Percentiles rank a stretch among this genome's conserved stretches.
phyloP scores from a whole-genome alignment of 2,797 vertebrate species.

The Pitangus sulphuratus region DNA sequence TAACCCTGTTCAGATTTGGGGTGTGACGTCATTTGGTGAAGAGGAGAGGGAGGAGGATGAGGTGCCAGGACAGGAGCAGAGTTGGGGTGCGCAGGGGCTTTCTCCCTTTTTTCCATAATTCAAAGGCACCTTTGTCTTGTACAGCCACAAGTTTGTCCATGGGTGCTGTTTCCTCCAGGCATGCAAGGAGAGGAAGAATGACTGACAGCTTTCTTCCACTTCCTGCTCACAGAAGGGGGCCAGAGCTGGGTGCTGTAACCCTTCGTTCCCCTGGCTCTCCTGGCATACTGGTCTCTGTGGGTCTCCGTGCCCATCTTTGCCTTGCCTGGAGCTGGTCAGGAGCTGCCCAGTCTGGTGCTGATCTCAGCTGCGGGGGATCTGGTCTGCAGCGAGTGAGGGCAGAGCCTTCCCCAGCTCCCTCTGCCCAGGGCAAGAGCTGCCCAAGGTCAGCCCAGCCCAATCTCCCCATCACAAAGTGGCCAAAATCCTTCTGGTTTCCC shows the following conservation, averaged over 20 bases:
- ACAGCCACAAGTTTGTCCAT: neutral
- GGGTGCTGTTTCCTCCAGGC: constrained; percentile 13
- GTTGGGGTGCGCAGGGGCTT: neutral
- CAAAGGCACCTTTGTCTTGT: constrained; percentile 37
- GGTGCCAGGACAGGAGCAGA: neutral
- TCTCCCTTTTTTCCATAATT: neutral
- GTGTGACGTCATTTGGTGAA: neutral
- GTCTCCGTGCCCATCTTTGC: neutral
- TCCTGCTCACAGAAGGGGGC: neutral
- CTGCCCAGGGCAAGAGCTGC: neutral
- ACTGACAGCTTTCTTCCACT: constrained; percentile 25
- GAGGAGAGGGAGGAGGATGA: neutral
- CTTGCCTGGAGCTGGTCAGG: neutral
- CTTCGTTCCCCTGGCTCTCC: neutral
- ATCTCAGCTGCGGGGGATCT: neutral
- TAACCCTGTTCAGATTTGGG: neutral
- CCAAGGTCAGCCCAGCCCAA: neutral
- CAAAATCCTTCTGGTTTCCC: neutral
- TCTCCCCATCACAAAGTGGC: neutral
- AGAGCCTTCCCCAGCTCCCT: neutral
- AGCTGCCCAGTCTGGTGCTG: neutral
- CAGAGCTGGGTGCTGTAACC: neutral
- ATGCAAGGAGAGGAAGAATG: neutral
- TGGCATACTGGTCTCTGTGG: accelerated
- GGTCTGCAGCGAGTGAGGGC: neutral